Percentiles rank a stretch among this genome's conserved stretches.
Conservation (phyloP, 2,888 invertebrate genomes). For the Diploptera punctata region DNA sequence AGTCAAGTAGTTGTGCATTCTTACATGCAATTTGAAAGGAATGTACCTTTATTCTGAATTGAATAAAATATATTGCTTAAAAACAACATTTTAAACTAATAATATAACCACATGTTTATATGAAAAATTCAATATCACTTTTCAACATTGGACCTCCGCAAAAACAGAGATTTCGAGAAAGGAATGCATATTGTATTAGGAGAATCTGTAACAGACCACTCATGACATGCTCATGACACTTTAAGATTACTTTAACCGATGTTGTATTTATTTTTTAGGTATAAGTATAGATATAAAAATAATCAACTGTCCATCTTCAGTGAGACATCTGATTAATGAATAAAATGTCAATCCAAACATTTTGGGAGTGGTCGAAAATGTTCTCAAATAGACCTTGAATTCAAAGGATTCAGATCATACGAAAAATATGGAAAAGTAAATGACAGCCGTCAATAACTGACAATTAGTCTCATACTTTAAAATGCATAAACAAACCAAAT, state of each 20-base stretch:
- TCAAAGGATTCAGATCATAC: neutral
- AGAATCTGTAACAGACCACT: slow-evolving; percentile 14
- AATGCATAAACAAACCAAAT: too few relatives aligned
- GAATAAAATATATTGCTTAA: neutral
- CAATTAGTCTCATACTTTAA: too few relatives aligned
- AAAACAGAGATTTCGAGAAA: slow-evolving; percentile 30
- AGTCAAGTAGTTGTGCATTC: slow-evolving; percentile 31
- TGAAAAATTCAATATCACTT: slow-evolving; percentile 17
- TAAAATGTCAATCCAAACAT: neutral
- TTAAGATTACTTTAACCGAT: neutral
- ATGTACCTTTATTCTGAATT: neutral
- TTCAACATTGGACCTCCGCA: slow-evolving; percentile 29
- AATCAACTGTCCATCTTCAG: too few relatives aligned
- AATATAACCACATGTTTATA: neutral
- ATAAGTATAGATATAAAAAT: too few relatives aligned
- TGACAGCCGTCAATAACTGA: too few relatives aligned
- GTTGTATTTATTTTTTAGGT: too few relatives aligned
- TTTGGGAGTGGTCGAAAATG: neutral
- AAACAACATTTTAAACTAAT: neutral
- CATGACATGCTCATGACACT: too few relatives aligned
- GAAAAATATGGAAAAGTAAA: too few relatives aligned
- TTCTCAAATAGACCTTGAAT: neutral
- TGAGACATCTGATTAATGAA: too few relatives aligned
- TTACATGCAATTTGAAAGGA: neutral
- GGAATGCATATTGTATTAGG: slow-evolving; percentile 30